phyloP scores from a whole-genome alignment of 2,797 vertebrate genomes.

The Cyclura pinguis region DNA sequence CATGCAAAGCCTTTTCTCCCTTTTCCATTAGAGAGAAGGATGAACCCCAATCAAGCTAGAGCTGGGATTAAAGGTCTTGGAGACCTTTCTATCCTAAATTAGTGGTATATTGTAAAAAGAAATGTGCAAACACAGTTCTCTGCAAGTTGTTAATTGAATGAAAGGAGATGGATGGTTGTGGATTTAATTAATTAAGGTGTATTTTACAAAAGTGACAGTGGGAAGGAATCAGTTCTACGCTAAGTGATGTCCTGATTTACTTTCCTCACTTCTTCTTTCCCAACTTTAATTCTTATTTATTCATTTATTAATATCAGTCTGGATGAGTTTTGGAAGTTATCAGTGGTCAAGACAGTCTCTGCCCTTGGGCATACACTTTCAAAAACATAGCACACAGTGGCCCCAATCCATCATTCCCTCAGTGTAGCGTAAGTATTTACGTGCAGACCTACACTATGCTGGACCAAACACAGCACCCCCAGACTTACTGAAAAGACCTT shows the following conservation, averaged over 20 bases:
- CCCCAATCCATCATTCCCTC: too few relatives aligned
- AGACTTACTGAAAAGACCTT: too few relatives aligned
- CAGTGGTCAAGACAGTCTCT: too few relatives aligned
- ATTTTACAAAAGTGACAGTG: background rate
- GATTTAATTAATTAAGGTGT: background rate
- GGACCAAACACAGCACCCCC: too few relatives aligned
- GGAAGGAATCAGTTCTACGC: background rate
- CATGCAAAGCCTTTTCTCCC: too few relatives aligned
- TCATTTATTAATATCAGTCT: too few relatives aligned
- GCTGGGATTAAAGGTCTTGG: background rate
- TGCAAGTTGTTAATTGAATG: background rate
- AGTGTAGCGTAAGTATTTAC: too few relatives aligned
- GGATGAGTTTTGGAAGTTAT: too few relatives aligned
- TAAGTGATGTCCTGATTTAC: background rate
- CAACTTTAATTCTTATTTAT: background rate
- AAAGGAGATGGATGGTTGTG: background rate
- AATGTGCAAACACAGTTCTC: background rate
- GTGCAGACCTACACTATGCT: too few relatives aligned
- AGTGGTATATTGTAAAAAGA: background rate
- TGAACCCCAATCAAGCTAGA: background rate
- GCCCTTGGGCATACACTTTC: too few relatives aligned
- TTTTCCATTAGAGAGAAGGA: background rate
- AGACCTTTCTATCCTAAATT: background rate
- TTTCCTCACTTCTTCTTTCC: background rate
- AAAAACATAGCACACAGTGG: background rate